A percentile compares a stretch with the other conserved stretches of the same genome.
Conservation (phyloP, 2,888 invertebrate species). For the Lepidochitona cinerea region DNA sequence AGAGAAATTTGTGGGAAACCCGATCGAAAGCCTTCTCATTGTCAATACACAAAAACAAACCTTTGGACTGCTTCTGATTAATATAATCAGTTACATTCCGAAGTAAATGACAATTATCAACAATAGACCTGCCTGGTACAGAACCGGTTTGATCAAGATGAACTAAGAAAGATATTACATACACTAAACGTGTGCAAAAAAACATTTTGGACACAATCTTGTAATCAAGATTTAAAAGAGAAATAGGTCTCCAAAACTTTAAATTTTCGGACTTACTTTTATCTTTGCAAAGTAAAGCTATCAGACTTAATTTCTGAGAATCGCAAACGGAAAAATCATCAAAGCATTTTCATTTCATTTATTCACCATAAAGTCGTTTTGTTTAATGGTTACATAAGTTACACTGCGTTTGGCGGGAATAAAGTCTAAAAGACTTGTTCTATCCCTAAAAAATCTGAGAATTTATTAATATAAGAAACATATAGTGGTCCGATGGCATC, state of each 20-base stretch:
- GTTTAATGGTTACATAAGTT: no score
- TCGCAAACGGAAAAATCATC: not conserved
- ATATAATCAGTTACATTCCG: slow-evolving; percentile 34
- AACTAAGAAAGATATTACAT: slow-evolving; percentile 30
- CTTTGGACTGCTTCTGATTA: slow-evolving; percentile 28
- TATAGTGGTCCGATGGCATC: not conserved
- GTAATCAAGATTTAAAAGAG: slow-evolving; percentile 36
- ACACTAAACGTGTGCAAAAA: no score
- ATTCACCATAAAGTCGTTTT: no score
- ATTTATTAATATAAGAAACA: not conserved
- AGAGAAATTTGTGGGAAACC: slow-evolving; percentile 36
- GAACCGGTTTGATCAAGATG: slow-evolving; percentile 36
- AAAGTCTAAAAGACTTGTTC: no score
- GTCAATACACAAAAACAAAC: slow-evolving; percentile 35
- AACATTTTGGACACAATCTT: slow-evolving; percentile 39
- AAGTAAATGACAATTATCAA: slow-evolving; percentile 36
- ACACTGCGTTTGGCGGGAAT: no score
- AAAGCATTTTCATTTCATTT: no score
- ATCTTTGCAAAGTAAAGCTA: slow-evolving; percentile 37
- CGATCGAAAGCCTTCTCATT: slow-evolving; percentile 41
- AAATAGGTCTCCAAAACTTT: slow-evolving; percentile 40
- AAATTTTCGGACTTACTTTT: slow-evolving; percentile 19
- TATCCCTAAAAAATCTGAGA: no score
- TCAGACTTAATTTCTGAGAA: not conserved
- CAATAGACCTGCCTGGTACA: slow-evolving; percentile 34